A percentile compares a stretch with the other conserved stretches of the same genome.
Conservation (phyloP, 2,888 invertebrate species). For the Drosophila rubida region DNA sequence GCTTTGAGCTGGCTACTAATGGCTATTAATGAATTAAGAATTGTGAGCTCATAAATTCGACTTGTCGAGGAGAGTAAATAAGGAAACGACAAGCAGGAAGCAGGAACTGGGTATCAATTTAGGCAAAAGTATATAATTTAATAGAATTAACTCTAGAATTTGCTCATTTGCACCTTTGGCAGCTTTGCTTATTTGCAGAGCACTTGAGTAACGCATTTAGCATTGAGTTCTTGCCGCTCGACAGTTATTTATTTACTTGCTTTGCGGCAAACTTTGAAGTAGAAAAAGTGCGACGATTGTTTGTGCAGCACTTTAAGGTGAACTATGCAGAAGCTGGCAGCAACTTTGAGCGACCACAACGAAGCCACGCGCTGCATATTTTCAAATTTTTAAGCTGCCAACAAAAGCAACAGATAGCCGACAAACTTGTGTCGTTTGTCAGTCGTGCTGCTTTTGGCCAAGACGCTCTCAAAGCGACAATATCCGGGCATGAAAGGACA, state of each 20-base stretch:
- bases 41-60: constrained; percentile 8
- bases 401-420: constrained; percentile 2
- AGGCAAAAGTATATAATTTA: constrained; percentile 24
- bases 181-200: constrained; percentile 44
- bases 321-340: constrained; percentile 20
- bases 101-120: not conserved
- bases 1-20: constrained; percentile 18
- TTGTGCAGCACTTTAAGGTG: constrained; percentile 60
- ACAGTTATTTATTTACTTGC: constrained; percentile 36
- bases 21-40: constrained; percentile 7
- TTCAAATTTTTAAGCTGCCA: not conserved
- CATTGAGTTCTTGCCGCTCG: not conserved
- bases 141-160: constrained; percentile 32
- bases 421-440: constrained; percentile 27
- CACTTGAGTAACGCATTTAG: constrained; percentile 31
- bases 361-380: constrained; percentile 25
- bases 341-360: constrained; percentile 24
- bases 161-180: not conserved
- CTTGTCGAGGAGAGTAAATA: constrained; percentile 4
- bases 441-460: not conserved
- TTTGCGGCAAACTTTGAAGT: constrained; percentile 39
- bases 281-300: constrained; percentile 29
- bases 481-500: constrained; percentile 27
- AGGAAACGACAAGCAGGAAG: not conserved
- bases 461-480: constrained; percentile 15